A percentile compares a stretch with the other conserved stretches of the same genome.
Conservation (phyloP, 92 coral and sea anemone species). For the Desmophyllum pertusum region DNA sequence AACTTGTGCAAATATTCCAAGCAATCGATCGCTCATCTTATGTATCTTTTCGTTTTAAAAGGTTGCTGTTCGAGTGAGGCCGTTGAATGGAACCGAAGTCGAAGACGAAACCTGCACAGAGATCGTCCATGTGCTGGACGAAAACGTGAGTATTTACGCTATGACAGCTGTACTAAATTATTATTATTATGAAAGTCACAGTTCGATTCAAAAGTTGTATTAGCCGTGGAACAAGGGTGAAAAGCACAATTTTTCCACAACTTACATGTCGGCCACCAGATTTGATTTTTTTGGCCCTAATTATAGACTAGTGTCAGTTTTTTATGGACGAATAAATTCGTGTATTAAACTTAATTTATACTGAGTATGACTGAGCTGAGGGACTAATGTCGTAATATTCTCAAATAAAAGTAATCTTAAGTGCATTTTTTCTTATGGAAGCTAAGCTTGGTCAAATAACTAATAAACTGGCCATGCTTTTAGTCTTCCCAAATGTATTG, state of each 20-base stretch:
- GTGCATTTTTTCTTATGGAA: too few relatives aligned
- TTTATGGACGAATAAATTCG: too few relatives aligned
- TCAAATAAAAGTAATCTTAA: too few relatives aligned
- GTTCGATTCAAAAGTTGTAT: neutral
- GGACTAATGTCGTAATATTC: too few relatives aligned
- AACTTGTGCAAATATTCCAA: neutral
- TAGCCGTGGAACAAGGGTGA: neutral
- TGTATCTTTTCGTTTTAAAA: constrained; percentile 10
- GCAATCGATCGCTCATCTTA: neutral
- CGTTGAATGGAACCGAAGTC: constrained; percentile 65
- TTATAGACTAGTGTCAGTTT: too few relatives aligned
- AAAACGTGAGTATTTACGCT: constrained; percentile 54
- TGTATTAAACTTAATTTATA: too few relatives aligned
- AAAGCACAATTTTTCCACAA: neutral
- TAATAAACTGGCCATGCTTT: too few relatives aligned
- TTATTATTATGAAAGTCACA: neutral
- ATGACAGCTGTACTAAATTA: neutral
- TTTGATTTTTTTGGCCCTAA: too few relatives aligned
- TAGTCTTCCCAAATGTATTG: neutral
- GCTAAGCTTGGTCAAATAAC: too few relatives aligned
- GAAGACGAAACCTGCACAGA: constrained; percentile 55
- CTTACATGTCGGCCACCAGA: neutral
- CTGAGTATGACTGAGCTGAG: too few relatives aligned
- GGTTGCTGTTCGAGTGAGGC: constrained; percentile 81
- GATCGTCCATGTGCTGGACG: constrained; percentile 68